Conservation (phyloP, 2,888 invertebrate species). For the Xestia ashworthii region DNA sequence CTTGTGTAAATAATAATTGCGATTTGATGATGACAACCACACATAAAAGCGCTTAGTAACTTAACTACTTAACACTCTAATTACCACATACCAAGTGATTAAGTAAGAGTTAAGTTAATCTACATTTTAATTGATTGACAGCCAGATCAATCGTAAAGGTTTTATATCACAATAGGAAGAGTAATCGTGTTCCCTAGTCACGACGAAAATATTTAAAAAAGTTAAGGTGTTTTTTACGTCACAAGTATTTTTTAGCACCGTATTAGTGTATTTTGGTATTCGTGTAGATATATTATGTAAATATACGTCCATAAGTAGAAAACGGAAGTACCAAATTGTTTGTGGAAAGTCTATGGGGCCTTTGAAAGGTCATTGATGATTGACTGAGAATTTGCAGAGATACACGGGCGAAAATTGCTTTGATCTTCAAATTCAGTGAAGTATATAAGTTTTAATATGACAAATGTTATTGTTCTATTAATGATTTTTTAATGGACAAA, state of each 20-base stretch:
- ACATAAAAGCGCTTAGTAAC: too few relatives aligned
- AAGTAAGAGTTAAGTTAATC: constrained; percentile 31
- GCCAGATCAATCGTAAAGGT: constrained; percentile 23
- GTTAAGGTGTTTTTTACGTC: constrained; percentile 67
- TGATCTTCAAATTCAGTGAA: not conserved
- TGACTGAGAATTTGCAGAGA: constrained; percentile 5
- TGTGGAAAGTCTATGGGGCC: constrained; percentile 30
- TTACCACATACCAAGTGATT: constrained; percentile 1
- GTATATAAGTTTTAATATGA: not conserved
- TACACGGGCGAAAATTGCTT: not conserved
- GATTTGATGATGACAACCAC: not conserved
- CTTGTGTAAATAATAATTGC: not conserved
- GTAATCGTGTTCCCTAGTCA: constrained; percentile 58
- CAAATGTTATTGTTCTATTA: too few relatives aligned
- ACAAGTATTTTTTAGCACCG: constrained; percentile 26
- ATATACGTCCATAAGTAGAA: constrained; percentile 3
- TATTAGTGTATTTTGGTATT: constrained; percentile 21
- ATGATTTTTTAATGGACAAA: too few relatives aligned
- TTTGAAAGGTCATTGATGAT: constrained; percentile 19
- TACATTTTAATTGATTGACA: constrained; percentile 21
- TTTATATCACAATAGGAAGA: constrained; percentile 37
- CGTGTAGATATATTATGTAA: constrained; percentile 47
- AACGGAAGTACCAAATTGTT: constrained; percentile 49
- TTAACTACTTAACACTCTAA: constrained; percentile 5
- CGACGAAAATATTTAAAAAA: constrained; percentile 60